A percentile compares a stretch with the other conserved stretches of the same genome.
Evolutionary conservation across 2,113 vertebrate species (phyloP).

Genomic region (Synodontis membranacea): DNA sequence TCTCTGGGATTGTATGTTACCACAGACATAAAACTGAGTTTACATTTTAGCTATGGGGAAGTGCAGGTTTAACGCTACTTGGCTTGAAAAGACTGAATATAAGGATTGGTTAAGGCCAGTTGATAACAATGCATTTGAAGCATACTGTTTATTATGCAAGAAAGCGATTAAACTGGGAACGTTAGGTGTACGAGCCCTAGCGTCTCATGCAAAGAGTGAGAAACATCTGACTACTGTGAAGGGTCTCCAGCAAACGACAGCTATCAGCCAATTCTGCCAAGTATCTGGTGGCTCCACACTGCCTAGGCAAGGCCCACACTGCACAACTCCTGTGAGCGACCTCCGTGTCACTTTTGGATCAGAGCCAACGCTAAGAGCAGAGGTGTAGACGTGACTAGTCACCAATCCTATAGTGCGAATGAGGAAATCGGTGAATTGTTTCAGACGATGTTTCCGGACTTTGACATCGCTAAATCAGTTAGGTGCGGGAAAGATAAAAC

Average conservation of each 20-base stretch:
- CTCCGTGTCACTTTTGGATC: too few relatives aligned
- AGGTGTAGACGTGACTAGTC: too few relatives aligned
- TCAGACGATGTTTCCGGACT: not conserved
- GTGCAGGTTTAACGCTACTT: not conserved
- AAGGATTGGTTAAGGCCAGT: not conserved
- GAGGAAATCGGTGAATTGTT: not conserved
- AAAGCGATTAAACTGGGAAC: not conserved
- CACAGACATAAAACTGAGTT: not conserved
- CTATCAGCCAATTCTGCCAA: not conserved
- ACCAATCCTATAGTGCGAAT: not conserved
- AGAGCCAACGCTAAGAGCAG: too few relatives aligned
- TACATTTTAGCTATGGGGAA: not conserved
- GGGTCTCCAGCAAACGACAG: not conserved
- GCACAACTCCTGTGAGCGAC: not conserved
- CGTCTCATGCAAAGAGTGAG: not conserved
- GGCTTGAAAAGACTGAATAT: not conserved
- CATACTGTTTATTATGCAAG: not conserved
- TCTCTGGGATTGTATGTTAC: not conserved
- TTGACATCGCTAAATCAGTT: not conserved
- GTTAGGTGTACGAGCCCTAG: not conserved
- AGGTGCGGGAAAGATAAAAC: not conserved
- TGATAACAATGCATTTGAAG: not conserved
- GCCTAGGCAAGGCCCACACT: too few relatives aligned
- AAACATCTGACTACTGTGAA: not conserved
- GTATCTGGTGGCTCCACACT: not conserved